These are phyloP conservation scores for Lucinisca nassula DNA, from an alignment of 2,888 invertebrate species.

Conservation along the genomic window DNA sequence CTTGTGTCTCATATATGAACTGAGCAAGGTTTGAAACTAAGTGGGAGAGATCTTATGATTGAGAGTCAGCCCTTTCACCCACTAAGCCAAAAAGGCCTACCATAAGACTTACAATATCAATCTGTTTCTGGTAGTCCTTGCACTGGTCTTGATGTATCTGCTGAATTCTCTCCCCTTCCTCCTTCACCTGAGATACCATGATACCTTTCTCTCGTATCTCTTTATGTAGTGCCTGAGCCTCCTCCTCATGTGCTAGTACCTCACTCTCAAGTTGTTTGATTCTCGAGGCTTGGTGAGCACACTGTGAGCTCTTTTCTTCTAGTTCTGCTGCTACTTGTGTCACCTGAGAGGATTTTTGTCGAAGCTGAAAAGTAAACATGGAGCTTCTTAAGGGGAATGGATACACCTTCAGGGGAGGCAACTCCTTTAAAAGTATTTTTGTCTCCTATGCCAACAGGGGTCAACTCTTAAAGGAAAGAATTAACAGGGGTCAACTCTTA, in stretches of 20 bases:
- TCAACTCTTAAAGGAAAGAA: too few species aligned
- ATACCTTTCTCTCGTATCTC: slow-evolving; percentile 73
- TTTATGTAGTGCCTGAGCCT: slow-evolving; percentile 69
- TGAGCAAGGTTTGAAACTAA: too few species aligned
- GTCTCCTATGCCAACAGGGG: too few species aligned
- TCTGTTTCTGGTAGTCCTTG: slow-evolving; percentile 81
- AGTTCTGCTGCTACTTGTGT: slow-evolving; percentile 78
- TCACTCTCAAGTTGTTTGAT: slow-evolving; percentile 80
- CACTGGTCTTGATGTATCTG: slow-evolving; percentile 80
- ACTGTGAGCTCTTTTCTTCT: slow-evolving; percentile 79
- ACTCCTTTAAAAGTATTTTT: too few species aligned
- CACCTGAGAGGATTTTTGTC: slow-evolving; percentile 79
- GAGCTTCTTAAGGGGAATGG: too few species aligned
- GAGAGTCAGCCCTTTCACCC: too few species aligned
- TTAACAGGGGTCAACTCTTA: too few species aligned
- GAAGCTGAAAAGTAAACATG: slow-evolving; percentile 77
- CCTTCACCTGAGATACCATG: slow-evolving; percentile 47
- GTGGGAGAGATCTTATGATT: too few species aligned
- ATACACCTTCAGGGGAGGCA: too few species aligned
- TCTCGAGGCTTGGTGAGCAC: slow-evolving; percentile 73
- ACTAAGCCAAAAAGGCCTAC: too few species aligned
- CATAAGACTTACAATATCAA: slow-evolving; percentile 78
- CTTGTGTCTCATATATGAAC: too few species aligned
- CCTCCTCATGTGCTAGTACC: slow-evolving; percentile 59
- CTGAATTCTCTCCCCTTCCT: slow-evolving; percentile 71